Base-by-base conservation (phyloP, 2,797 vertebrate species). In the Peromyscus eremicus region DNA sequence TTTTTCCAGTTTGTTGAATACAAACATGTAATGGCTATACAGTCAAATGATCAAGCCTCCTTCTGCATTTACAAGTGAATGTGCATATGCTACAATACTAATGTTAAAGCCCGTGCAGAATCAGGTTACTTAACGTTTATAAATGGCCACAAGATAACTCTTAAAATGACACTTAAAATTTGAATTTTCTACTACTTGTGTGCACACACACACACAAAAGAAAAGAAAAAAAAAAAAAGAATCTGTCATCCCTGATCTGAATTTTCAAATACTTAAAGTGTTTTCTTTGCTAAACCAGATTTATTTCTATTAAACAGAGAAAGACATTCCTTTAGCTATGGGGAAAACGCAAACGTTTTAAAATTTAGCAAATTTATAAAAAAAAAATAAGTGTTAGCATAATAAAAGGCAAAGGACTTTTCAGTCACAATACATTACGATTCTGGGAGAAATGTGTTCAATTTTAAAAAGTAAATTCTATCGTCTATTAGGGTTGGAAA, bases 1-100 rank as follows among this genome's bases (percentile, higher is more conserved):
- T 80, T 94, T 97, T 43, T 89, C 73, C 62, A 87, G 52, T 94
- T 95, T 96, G 73, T 94, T 94, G 96, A 94, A 81, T 87, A 49
- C 49, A 66, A 93, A 92, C 79, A 92, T 95, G 76, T 91, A 70
- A 87, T 64, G n/a, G 82, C 71, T 91, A 10, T n/a, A 75, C 55
- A 85, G 46, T 82, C 91, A 92, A 73, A 96, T 83, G 87, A 95
- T 80, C 57, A 16, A 80, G n/a, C 55, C 10, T 70, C 64, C 93
- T 80, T 79, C 37, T 89, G 75, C 27, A 64, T 62, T 84, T 94
- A 88, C 68, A 92, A 95, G 77, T 68, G 66, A 93, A 81, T 75
- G 21, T 85, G 16, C 32, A 32, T 73, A 91, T 75, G 71, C 88
- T 64, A 57, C 75, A 46, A 55, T 60, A n/a, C 73, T 49, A 92